Base-by-base conservation (phyloP, 1,140 invertebrate genomes). In the Zaprionus davidi region DNA sequence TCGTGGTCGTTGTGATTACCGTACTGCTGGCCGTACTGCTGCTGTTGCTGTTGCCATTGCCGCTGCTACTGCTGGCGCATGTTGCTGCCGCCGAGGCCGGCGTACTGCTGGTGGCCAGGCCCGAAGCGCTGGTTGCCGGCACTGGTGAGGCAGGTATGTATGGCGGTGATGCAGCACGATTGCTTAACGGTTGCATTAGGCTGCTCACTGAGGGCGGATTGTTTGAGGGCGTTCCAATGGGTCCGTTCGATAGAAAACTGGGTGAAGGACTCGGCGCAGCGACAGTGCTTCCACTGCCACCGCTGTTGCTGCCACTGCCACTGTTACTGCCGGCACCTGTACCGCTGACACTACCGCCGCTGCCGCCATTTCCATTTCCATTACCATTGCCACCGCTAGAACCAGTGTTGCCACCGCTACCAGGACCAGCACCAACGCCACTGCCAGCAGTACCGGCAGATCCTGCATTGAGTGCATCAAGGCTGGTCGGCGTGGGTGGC, bases 201-300 rank as follows among this genome's bases (percentile, higher is more conserved):
- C 93, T 93, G 51, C 93, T 92, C 13, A 94, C 93, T 15, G 94
- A 92, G 55, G 94, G 94, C 41, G 94, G 94, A 77, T 94, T 93
- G 62, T 91, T 92, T 7, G 79, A 80, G 22, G 93, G 94, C 66
- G 94, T 93, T 51, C 93, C 90, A 51, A 93, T 90, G 2, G 93
- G 93, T 17, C 93, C 93, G 46, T 93, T 93, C 17, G 93, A 92
- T 38, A 84, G 59, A 24, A 92, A 90, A 56, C 82, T 92, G 56
- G 94, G 94, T 69, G 94, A 94, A 7, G 94, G 90, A 68, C 94
- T 94, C 28, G 94, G 92, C 5, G 93, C 93, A 24, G 94, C 92
- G 77, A 93, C 93, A 51, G 94, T 93, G 51, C 38, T 60, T 2
- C 44, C 55, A 41, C 58, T 34, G 2, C n/a, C 58, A 11, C 38